A percentile compares a stretch with the other conserved stretches of the same genome.
These are phyloP conservation scores for Coremacera marginata DNA, from an alignment of 2,888 invertebrate species.

Conservation along the genomic window DNA sequence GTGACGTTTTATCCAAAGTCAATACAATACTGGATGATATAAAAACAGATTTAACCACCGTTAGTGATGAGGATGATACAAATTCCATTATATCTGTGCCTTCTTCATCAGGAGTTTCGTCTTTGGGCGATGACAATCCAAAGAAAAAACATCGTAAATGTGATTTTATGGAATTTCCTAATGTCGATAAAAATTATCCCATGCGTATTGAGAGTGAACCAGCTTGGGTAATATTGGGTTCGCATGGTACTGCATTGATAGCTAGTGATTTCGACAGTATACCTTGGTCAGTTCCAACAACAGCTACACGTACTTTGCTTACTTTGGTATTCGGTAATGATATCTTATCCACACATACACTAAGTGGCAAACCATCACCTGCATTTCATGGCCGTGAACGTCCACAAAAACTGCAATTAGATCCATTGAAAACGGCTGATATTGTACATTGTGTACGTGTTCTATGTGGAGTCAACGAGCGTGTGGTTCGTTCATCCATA, in stretches of 20 bases:
- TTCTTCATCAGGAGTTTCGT: neutral
- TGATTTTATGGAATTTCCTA: too few species aligned
- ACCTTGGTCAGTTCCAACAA: slow-evolving; percentile 70
- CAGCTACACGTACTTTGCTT: slow-evolving; percentile 72
- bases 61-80: slow-evolving; percentile 5
- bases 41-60: slow-evolving; percentile 4
- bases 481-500: slow-evolving; percentile 72
- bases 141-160: too few species aligned
- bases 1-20: neutral
- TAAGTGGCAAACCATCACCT: slow-evolving; percentile 74
- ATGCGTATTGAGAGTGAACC: neutral
- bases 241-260: slow-evolving; percentile 64
- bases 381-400: slow-evolving; percentile 65
- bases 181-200: neutral
- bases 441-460: slow-evolving; percentile 71
- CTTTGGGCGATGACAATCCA: too few species aligned
- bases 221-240: slow-evolving; percentile 55
- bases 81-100: neutral
- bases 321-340: slow-evolving; percentile 72
- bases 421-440: slow-evolving; percentile 71
- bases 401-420: slow-evolving; percentile 64
- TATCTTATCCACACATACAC: slow-evolving; percentile 73
- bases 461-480: slow-evolving; percentile 71
- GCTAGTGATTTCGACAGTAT: slow-evolving; percentile 67
- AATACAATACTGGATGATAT: neutral